Conservation (phyloP, 2,113 vertebrate genomes). For the Strigops habroptila region DNA sequence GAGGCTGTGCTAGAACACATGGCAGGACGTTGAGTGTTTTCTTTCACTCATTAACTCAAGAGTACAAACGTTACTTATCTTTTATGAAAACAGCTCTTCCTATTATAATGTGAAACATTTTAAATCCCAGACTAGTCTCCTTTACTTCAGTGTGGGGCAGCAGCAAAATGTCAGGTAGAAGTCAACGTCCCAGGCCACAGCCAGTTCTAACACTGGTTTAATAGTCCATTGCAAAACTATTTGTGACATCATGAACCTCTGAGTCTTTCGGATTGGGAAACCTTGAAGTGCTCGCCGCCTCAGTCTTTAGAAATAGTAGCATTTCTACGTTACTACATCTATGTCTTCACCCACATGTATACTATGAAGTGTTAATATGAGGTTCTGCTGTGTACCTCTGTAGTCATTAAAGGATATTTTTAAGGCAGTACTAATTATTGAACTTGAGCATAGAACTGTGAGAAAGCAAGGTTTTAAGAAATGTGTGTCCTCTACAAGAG, state of each 20-base stretch:
- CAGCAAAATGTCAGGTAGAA: background rate
- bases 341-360: background rate
- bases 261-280: background rate
- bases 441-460: background rate
- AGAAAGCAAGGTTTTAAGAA: background rate
- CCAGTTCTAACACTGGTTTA: background rate
- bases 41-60: background rate
- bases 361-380: background rate
- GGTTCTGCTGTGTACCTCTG: background rate
- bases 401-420: background rate
- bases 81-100: background rate
- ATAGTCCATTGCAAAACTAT: slow-evolving; percentile 3
- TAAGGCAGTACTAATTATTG: background rate
- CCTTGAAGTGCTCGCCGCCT: background rate
- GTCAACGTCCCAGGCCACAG: background rate
- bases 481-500: background rate
- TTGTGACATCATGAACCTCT: background rate
- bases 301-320: background rate
- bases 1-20: background rate
- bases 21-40: background rate
- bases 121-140: background rate
- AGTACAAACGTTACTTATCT: background rate
- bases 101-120: background rate
- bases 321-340: background rate
- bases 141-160: background rate